Conservation (phyloP, 2,113 vertebrate species). For the Cacatua alba region DNA sequence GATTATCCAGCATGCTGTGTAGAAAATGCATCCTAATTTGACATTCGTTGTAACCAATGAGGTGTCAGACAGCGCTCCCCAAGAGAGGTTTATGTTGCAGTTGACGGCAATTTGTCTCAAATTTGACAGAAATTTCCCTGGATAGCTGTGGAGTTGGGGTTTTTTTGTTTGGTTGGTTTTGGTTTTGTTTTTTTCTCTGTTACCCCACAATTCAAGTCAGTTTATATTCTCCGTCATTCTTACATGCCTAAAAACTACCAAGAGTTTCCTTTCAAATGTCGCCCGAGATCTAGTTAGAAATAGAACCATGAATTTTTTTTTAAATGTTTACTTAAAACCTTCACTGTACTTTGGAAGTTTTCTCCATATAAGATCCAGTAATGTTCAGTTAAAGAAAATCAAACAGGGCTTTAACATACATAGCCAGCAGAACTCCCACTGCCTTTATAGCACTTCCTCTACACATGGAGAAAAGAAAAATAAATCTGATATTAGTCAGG, state of each 20-base stretch:
- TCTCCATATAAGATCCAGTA: background rate
- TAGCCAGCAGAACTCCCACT: background rate
- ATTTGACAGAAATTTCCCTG: background rate
- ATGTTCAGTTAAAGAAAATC: background rate
- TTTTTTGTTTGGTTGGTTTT: background rate
- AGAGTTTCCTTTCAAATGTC: background rate
- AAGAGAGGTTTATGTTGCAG: background rate
- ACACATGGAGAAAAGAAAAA: background rate
- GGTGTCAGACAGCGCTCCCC: background rate
- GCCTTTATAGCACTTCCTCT: background rate
- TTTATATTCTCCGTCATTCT: background rate
- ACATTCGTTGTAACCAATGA: background rate
- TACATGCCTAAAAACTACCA: background rate
- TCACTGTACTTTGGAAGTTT: background rate
- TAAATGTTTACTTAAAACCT: background rate
- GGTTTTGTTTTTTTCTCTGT: background rate
- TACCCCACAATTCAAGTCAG: background rate
- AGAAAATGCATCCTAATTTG: background rate
- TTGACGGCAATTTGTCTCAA: background rate
- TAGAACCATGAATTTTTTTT: background rate
- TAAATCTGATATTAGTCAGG: background rate
- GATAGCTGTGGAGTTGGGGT: background rate
- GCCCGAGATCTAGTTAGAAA: background rate
- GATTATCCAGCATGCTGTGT: background rate
- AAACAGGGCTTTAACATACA: background rate